A percentile compares a stretch with the other conserved stretches of the same genome.
Conservation (phyloP, 2,113 vertebrate species). For the Argyrosomus japonicus region DNA sequence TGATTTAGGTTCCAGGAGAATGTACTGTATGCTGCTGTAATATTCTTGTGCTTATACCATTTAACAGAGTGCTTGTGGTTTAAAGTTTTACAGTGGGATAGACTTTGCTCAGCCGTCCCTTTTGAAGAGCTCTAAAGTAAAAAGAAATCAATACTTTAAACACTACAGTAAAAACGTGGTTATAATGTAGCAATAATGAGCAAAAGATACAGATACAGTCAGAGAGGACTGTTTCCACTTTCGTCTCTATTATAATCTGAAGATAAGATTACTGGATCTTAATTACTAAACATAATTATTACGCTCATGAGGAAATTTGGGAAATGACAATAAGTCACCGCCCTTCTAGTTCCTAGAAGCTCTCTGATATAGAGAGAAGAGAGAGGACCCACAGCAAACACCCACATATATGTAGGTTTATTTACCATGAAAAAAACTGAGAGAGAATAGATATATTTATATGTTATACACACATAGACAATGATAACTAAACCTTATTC, state of each 20-base stretch:
- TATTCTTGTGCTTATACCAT: too few species aligned
- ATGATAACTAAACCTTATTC: neutral
- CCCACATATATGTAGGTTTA: neutral
- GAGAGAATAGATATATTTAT: neutral
- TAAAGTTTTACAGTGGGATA: neutral
- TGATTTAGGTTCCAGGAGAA: neutral
- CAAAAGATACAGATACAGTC: neutral
- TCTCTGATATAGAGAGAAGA: neutral
- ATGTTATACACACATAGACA: neutral
- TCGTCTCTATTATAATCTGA: neutral
- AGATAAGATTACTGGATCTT: slow-evolving; percentile 1
- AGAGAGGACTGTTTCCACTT: neutral
- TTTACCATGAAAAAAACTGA: neutral
- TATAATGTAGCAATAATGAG: neutral
- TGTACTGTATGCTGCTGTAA: neutral
- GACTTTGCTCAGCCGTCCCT: neutral
- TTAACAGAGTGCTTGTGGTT: slow-evolving; percentile 2
- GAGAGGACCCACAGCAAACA: neutral
- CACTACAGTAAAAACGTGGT: too few species aligned
- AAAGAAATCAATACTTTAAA: too few species aligned
- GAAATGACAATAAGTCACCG: neutral
- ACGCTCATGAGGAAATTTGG: neutral
- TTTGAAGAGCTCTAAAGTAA: neutral
- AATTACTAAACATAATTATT: slow-evolving; percentile 11
- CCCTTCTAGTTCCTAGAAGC: neutral